Percentiles rank a stretch among this genome's conserved stretches.
Conservation (phyloP, 2,888 invertebrate species). For the Epinotia demarniana region DNA sequence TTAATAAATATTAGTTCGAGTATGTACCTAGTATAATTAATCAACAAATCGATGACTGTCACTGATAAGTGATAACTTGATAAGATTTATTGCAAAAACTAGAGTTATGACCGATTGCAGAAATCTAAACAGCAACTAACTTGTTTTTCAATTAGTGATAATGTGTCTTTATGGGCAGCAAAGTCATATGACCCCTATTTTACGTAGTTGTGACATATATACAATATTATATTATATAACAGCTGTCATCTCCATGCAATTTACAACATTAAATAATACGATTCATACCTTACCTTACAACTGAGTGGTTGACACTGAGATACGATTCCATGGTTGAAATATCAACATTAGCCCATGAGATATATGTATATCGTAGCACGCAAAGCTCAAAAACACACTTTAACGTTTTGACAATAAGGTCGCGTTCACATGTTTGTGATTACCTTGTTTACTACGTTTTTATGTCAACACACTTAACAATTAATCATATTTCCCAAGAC, state of each 20-base stretch:
- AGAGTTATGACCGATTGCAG: not conserved
- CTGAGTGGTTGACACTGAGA: not conserved
- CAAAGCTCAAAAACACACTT: not conserved
- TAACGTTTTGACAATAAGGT: not conserved
- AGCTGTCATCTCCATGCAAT: too few species aligned
- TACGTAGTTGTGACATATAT: too few species aligned
- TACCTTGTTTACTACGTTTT: too few species aligned
- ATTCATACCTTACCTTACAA: too few species aligned
- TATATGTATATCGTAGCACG: not conserved
- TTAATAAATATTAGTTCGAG: too few species aligned
- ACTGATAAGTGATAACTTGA: not conserved
- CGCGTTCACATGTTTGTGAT: not conserved
- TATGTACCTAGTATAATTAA: too few species aligned
- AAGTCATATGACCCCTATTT: too few species aligned
- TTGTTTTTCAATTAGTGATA: not conserved
- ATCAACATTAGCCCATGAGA: too few species aligned
- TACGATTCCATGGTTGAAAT: not conserved
- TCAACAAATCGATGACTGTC: too few species aligned
- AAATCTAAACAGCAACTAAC: not conserved
- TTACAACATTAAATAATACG: too few species aligned
- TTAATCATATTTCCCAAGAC: slow-evolving; percentile 1
- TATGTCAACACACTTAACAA: not conserved
- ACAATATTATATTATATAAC: too few species aligned
- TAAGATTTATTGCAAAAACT: not conserved
- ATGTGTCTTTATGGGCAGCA: too few species aligned